phyloP scores from a whole-genome alignment of 2,797 vertebrate genomes.

The Hyperoplus lanceolatus region DNA sequence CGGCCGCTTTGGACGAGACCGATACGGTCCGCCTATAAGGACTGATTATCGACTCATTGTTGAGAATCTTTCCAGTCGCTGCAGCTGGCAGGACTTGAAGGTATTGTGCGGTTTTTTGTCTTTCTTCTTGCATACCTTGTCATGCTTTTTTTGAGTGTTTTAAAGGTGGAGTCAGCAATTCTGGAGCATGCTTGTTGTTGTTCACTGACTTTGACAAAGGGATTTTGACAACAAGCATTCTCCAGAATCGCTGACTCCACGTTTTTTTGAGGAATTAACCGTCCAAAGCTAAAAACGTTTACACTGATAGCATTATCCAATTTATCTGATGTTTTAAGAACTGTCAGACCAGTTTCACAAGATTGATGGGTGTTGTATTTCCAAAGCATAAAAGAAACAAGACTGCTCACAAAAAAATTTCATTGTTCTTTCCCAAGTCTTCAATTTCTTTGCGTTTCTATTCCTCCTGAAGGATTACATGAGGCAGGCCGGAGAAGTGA shows the following conservation, averaged over 20 bases:
- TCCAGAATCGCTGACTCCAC: too few relatives aligned
- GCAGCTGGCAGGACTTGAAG: constrained; percentile 99
- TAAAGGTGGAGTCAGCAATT: background rate
- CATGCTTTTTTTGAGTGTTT: background rate
- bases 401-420: background rate
- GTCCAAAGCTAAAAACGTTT: background rate
- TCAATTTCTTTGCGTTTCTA: background rate
- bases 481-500: constrained; percentile 99
- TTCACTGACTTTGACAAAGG: too few relatives aligned
- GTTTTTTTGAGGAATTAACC: background rate
- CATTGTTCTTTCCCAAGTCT: background rate
- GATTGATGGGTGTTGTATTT: background rate
- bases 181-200: too few relatives aligned
- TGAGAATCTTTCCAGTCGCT: constrained; percentile 97
- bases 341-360: background rate
- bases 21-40: constrained; percentile 95
- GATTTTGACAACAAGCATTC: too few relatives aligned
- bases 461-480: constrained; percentile 93
- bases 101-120: constrained; percentile 72
- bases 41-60: constrained; percentile 98
- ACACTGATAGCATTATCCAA: background rate
- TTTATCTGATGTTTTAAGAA: background rate
- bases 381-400: background rate
- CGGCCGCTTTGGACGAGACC: constrained; percentile 95
- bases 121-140: background rate